These are phyloP conservation scores for Toxotes chatareus DNA, from an alignment of 2,113 vertebrate species.

Conservation along the genomic window DNA sequence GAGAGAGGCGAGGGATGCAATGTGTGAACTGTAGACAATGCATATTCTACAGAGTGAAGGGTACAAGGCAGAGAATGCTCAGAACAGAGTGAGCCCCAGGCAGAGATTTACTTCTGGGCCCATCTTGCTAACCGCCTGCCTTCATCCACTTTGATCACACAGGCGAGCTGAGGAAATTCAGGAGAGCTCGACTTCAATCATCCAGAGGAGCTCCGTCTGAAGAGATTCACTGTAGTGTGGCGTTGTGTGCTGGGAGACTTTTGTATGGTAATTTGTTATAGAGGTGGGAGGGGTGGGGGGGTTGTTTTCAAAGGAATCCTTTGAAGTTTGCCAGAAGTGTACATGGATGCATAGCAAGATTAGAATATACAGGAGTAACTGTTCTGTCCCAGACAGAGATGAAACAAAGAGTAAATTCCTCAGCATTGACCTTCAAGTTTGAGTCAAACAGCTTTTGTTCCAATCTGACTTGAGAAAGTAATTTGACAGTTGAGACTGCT, in stretches of 20 bases:
- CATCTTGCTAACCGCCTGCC: constrained; percentile 64
- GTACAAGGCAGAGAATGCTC: constrained; percentile 32
- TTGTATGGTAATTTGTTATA: constrained; percentile 77
- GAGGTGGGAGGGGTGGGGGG: constrained; percentile 24
- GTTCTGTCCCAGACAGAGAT: constrained; percentile 57
- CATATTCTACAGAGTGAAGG: constrained; percentile 35
- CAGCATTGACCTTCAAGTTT: constrained; percentile 67
- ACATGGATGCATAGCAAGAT: constrained; percentile 64
- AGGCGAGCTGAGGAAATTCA: constrained; percentile 66
- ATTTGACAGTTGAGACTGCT: constrained; percentile 46
- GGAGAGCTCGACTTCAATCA: constrained; percentile 76
- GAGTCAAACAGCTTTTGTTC: constrained; percentile 57
- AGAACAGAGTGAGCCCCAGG: constrained; percentile 54
- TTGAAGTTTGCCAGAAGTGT: constrained; percentile 65
- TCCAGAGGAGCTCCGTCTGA: constrained; percentile 51
- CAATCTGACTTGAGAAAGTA: constrained; percentile 51
- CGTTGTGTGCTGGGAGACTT: constrained; percentile 65
- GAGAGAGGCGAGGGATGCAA: not conserved
- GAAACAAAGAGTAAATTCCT: constrained; percentile 61
- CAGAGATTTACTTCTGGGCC: constrained; percentile 64
- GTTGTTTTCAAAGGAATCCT: constrained; percentile 64
- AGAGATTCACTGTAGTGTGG: constrained; percentile 59
- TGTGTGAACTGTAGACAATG: constrained; percentile 9
- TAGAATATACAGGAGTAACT: constrained; percentile 66
- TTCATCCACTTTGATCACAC: constrained; percentile 77